These are phyloP conservation scores for Scalopus aquaticus DNA, from an alignment of 2,113 vertebrate genomes.

Conservation along the genomic window DNA sequence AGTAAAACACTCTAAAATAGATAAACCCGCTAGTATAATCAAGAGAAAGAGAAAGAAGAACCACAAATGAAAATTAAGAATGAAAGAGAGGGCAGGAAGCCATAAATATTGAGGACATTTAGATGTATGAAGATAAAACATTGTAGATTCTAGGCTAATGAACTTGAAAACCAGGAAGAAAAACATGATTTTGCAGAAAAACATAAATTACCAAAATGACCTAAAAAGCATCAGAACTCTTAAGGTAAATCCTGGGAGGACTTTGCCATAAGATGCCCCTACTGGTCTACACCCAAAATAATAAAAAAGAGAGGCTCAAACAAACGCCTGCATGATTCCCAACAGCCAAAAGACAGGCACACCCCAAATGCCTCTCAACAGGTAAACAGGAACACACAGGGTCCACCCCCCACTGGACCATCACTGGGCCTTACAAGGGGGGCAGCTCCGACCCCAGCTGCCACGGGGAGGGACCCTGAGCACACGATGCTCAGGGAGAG, in stretches of 20 bases:
- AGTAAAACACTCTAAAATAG: not conserved
- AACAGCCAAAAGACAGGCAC: fast-evolving
- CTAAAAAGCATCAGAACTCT: not conserved
- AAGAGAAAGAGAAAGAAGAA: not conserved
- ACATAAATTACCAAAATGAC: not conserved
- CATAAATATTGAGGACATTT: fast-evolving
- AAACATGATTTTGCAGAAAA: not conserved
- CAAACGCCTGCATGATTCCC: too few relatives aligned
- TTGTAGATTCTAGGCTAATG: not conserved
- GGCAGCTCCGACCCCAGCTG: fast-evolving
- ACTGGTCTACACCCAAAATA: not conserved
- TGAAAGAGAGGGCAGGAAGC: fast-evolving
- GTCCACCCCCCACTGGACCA: too few relatives aligned
- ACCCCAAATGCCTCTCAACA: not conserved
- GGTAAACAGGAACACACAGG: not conserved
- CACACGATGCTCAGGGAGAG: not conserved
- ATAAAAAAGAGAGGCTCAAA: not conserved
- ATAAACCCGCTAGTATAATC: not conserved
- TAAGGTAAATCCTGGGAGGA: not conserved
- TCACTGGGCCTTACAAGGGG: not conserved
- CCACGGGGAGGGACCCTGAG: not conserved
- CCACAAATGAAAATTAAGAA: not conserved
- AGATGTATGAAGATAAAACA: not conserved
- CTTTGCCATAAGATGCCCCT: not conserved
- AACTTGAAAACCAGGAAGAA: not conserved